Conservation (phyloP, 2,888 invertebrate species). For the Nephrotoma flavescens region DNA sequence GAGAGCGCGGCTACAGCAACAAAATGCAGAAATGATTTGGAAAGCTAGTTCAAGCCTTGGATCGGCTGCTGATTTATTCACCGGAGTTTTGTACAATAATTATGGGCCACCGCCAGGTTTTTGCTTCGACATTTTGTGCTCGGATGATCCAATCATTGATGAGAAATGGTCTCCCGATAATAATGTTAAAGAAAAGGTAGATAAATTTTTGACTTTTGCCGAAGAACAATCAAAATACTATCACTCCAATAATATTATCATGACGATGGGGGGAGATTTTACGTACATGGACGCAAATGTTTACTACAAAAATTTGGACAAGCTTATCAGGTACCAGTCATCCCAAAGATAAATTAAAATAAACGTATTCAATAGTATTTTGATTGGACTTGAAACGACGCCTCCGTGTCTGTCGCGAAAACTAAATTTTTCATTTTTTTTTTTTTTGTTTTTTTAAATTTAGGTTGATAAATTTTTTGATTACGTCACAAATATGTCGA, state of each 20-base stretch:
- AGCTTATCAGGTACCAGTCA: conserved; percentile 45
- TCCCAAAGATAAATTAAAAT: not conserved
- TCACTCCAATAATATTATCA: conserved; percentile 55
- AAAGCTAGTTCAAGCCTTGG: conserved; percentile 46
- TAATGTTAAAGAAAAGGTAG: conserved; percentile 55
- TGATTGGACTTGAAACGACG: not conserved
- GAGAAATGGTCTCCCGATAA: conserved; percentile 64
- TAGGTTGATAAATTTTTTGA: conserved; percentile 44
- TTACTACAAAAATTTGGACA: conserved; percentile 75
- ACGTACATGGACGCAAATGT: conserved; percentile 67
- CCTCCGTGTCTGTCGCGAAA: not conserved
- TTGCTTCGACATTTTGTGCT: conserved; percentile 81
- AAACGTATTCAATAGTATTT: not conserved
- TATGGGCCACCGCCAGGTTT: conserved; percentile 81
- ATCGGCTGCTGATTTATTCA: conserved; percentile 56
- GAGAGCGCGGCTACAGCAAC: conserved; percentile 36
- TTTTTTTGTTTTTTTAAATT: not conserved
- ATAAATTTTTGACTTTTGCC: conserved; percentile 42
- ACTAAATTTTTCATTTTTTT: not conserved
- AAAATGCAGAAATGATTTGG: conserved; percentile 76
- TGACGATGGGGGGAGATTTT: conserved; percentile 90
- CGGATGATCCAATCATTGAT: conserved; percentile 75
- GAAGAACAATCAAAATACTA: conserved; percentile 40
- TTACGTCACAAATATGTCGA: conserved; percentile 38
- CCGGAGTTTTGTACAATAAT: conserved; percentile 65